These are phyloP conservation scores for Drosophila kanapiae DNA, from an alignment of 1,140 invertebrate species.

Conservation along the genomic window DNA sequence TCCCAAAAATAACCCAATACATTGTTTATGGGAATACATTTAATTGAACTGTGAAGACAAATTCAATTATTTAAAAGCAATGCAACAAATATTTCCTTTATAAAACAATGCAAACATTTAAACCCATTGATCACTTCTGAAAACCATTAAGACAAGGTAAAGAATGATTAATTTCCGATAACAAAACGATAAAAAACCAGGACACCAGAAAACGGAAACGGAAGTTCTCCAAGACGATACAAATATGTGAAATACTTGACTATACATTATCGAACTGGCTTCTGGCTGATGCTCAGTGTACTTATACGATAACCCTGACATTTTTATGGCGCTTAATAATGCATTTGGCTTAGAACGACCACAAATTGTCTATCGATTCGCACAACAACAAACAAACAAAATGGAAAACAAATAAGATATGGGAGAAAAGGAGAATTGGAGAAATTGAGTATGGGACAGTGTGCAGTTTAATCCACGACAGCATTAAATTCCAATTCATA, in stretches of 20 bases:
- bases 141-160: too few species aligned
- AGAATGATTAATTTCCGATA: too few species aligned
- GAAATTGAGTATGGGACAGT: conserved; percentile 3
- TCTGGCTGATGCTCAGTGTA: not conserved
- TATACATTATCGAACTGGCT: not conserved
- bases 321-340: conserved; percentile 47
- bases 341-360: conserved; percentile 48
- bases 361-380: conserved; percentile 32
- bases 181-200: too few species aligned
- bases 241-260: too few species aligned
- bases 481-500: conserved; percentile 41
- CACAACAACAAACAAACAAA: not conserved
- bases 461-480: conserved; percentile 31
- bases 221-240: too few species aligned
- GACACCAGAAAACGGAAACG: too few species aligned
- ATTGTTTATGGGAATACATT: conserved; percentile 10
- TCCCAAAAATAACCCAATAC: conserved; percentile 10
- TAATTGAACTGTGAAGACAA: not conserved
- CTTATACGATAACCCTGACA: conserved; percentile 23
- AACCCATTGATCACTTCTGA: too few species aligned
- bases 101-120: too few species aligned
- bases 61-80: too few species aligned
- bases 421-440: not conserved
- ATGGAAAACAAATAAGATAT: not conserved
- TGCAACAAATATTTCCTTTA: not conserved